Evolutionary conservation across 2,113 vertebrate genomes (phyloP).

Genomic region (Cyanistes caeruleus): DNA sequence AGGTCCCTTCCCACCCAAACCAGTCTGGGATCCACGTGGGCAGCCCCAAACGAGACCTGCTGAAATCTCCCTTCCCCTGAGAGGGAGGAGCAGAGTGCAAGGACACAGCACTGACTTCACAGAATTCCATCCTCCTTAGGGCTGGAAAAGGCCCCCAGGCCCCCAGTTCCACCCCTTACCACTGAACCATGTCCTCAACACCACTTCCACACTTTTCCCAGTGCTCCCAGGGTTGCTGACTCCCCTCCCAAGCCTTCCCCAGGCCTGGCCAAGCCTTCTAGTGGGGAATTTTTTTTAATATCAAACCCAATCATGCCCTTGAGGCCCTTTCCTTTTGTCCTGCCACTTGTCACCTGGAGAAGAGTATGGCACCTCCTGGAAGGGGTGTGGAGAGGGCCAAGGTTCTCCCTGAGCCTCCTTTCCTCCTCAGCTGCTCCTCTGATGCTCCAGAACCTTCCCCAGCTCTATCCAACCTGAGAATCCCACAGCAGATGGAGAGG

Average conservation of each 20-base stretch:
- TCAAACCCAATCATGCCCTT: rapidly evolving
- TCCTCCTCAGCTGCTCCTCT: not conserved
- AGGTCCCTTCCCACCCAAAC: not conserved
- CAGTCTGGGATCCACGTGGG: not conserved
- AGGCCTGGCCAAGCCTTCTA: not conserved
- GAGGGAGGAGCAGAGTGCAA: not conserved
- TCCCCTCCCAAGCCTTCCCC: not conserved
- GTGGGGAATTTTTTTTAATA: too few relatives aligned
- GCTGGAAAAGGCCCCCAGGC: not conserved
- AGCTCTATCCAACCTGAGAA: not conserved
- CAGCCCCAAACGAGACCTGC: rapidly evolving
- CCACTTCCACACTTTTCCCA: not conserved
- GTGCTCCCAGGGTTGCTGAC: too few relatives aligned
- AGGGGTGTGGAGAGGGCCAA: not conserved
- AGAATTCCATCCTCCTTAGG: rapidly evolving
- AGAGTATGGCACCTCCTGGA: not conserved
- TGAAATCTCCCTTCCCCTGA: not conserved
- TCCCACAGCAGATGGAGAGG: rapidly evolving
- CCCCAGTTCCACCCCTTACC: not conserved
- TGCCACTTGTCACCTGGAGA: not conserved
- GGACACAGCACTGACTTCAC: rapidly evolving
- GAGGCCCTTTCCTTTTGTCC: not conserved
- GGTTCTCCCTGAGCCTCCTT: not conserved
- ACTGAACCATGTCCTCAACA: rapidly evolving
- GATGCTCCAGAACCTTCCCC: not conserved